Percentiles rank a stretch among this genome's conserved stretches.
Conservation (phyloP, 2,888 invertebrate species). For the Octonoba sinensis region DNA sequence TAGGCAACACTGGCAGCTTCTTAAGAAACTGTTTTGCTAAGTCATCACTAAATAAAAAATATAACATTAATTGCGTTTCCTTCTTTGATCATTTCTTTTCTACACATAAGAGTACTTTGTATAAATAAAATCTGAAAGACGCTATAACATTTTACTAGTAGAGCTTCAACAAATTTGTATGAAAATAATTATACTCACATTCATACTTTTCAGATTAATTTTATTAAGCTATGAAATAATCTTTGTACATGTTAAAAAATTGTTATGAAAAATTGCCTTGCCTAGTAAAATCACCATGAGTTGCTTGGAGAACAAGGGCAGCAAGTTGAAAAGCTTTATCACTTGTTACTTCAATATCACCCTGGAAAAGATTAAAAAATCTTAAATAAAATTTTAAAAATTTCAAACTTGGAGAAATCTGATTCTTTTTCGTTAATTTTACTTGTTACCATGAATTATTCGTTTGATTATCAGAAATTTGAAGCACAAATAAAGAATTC, state of each 20-base stretch:
- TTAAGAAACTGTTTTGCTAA: constrained; percentile 71
- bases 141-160: background rate
- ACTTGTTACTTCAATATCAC: constrained; percentile 72
- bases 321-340: constrained; percentile 73
- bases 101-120: background rate
- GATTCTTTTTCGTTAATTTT: background rate
- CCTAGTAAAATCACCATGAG: constrained; percentile 71
- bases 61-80: constrained; percentile 68
- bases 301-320: constrained; percentile 73
- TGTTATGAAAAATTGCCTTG: constrained; percentile 69
- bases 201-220: too few relatives aligned
- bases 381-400: background rate
- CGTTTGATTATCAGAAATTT: too few relatives aligned
- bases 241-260: too few relatives aligned
- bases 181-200: too few relatives aligned
- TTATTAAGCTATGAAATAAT: too few relatives aligned
- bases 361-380: constrained; percentile 68
- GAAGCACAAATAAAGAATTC: too few relatives aligned
- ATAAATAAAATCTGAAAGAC: background rate
- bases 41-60: constrained; percentile 70
- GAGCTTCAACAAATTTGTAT: too few relatives aligned
- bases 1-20: constrained; percentile 72
- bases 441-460: too few relatives aligned
- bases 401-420: background rate
- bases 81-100: constrained; percentile 13